Percentiles rank a stretch among this genome's conserved stretches.
These are phyloP conservation scores for Tetrax tetrax DNA, from an alignment of 2,113 vertebrate species.

Conservation along the genomic window DNA sequence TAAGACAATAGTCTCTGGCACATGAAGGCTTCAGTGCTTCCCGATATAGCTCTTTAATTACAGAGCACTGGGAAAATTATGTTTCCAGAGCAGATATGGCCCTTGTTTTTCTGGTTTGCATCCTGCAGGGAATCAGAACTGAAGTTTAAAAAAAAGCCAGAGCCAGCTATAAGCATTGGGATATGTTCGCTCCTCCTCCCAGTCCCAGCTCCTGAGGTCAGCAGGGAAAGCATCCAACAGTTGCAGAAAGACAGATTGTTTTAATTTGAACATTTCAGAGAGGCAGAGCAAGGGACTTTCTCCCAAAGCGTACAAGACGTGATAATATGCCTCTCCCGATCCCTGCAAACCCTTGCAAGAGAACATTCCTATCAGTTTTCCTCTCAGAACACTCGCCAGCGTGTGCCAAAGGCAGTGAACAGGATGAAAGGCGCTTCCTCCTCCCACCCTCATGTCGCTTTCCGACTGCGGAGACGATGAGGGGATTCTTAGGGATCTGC, in stretches of 20 bases:
- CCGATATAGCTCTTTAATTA: neutral
- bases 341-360: neutral
- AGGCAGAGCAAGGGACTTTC: neutral
- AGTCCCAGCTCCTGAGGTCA: slow-evolving; percentile 56
- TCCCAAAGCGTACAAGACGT: neutral
- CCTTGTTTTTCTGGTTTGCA: neutral
- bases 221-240: slow-evolving; percentile 48
- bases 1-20: neutral
- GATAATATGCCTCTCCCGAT: neutral
- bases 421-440: neutral
- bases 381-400: neutral
- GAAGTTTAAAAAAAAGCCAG: neutral
- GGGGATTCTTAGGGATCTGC: neutral
- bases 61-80: neutral
- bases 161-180: neutral
- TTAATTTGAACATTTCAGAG: slow-evolving; percentile 18
- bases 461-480: accelerated
- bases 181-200: slow-evolving; percentile 31
- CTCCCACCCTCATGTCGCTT: neutral
- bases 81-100: neutral
- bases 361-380: slow-evolving; percentile 48
- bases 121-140: slow-evolving; percentile 8
- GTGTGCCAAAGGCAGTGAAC: neutral
- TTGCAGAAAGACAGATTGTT: slow-evolving; percentile 42
- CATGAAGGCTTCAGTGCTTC: neutral